Conservation (phyloP, 30 jellyfish, hydroid and myxozoan genomes). For the Euphysa ruthae region DNA sequence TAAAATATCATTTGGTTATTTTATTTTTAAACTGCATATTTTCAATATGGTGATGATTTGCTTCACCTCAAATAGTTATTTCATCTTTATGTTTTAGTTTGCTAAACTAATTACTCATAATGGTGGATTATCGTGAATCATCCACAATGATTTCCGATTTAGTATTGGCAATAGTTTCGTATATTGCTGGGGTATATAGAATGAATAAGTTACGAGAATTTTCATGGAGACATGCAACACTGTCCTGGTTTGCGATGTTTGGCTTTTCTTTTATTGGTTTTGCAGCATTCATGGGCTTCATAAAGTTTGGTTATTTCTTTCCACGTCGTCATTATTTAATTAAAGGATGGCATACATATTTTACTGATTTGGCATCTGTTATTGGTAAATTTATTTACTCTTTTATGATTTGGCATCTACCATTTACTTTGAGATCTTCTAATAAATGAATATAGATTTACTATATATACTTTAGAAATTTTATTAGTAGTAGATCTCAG, state of each 20-base stretch:
- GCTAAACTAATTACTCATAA: not conserved
- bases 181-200: conserved; percentile 22
- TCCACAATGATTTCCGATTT: conserved; percentile 35
- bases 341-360: conserved; percentile 29
- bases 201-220: conserved; percentile 7
- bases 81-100: conserved; percentile 42
- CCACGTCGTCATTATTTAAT: conserved; percentile 21
- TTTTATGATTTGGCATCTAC: no score
- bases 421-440: no score
- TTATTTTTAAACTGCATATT: no score
- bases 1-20: no score
- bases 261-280: conserved; percentile 34
- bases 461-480: no score
- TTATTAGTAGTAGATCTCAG: no score
- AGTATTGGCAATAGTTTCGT: conserved; percentile 3
- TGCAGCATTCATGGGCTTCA: conserved; percentile 33
- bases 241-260: conserved; percentile 40
- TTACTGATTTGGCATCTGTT: conserved; percentile 20
- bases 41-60: conserved; percentile 5
- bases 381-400: conserved; percentile 20
- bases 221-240: conserved; percentile 28
- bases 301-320: conserved; percentile 31
- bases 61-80: conserved; percentile 46
- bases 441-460: no score
- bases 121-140: conserved; percentile 25